Evolutionary conservation across 2,888 invertebrate species (phyloP).

Genomic region (Meliscaeva auricollis): DNA sequence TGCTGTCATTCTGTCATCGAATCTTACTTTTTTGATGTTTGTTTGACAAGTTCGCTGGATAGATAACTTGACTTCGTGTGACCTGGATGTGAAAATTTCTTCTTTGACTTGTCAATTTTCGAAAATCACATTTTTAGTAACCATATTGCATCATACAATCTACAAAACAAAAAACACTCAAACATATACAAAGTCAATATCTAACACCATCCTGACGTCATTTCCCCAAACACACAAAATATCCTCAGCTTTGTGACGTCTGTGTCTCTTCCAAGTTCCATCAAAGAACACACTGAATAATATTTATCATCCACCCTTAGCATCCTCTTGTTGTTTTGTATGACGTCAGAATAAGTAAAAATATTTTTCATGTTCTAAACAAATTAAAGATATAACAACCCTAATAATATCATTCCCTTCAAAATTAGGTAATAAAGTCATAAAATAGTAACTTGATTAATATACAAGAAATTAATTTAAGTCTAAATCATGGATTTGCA

Average conservation of each 20-base stretch:
- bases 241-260: background rate
- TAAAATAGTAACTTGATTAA: constrained; percentile 10
- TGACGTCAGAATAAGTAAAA: background rate
- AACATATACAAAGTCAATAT: background rate
- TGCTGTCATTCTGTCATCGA: no score
- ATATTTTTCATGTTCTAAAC: background rate
- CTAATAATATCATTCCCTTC: no score
- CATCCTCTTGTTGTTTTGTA: background rate
- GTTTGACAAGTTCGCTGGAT: no score
- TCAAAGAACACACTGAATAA: no score
- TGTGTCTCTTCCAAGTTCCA: background rate
- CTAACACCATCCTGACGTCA: background rate
- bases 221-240: background rate
- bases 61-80: no score
- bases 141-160: background rate
- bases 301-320: background rate
- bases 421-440: background rate
- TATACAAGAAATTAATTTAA: constrained; percentile 21
- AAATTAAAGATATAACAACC: no score
- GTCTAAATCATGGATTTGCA: background rate
- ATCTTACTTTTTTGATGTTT: no score
- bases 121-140: no score
- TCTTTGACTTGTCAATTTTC: no score
- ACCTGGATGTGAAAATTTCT: no score
- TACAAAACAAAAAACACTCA: background rate